These are phyloP conservation scores for Catocala fraxini DNA, from an alignment of 2,888 invertebrate genomes.

Conservation along the genomic window DNA sequence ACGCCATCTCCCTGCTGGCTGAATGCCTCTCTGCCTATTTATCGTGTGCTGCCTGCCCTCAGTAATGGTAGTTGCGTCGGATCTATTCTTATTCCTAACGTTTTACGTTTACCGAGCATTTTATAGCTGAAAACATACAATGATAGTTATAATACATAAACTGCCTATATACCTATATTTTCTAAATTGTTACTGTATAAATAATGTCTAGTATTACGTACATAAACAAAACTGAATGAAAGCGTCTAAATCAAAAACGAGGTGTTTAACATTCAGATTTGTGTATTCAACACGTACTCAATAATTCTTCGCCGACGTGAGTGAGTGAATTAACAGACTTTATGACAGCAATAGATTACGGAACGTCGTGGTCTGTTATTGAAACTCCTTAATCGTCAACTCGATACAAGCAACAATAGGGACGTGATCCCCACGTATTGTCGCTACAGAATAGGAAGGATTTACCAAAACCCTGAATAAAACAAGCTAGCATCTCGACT, in stretches of 20 bases:
- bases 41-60: conserved; percentile 58
- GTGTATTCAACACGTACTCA: conserved; percentile 5
- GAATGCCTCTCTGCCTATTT: conserved; percentile 62
- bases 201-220: neutral
- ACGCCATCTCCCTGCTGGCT: conserved; percentile 51
- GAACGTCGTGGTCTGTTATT: conserved; percentile 62
- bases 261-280: conserved; percentile 1
- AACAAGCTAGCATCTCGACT: conserved; percentile 74
- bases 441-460: conserved; percentile 79
- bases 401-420: conserved; percentile 76
- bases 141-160: too few relatives aligned
- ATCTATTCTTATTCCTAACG: conserved; percentile 50
- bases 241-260: too few relatives aligned
- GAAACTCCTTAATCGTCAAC: conserved; percentile 78
- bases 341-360: conserved; percentile 63
- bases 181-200: conserved; percentile 13
- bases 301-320: conserved; percentile 19
- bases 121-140: neutral
- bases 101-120: conserved; percentile 34
- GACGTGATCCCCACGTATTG: conserved; percentile 75
- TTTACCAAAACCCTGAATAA: conserved; percentile 77
- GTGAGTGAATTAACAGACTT: conserved; percentile 42
- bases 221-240: neutral
- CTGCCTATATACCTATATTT: too few relatives aligned
- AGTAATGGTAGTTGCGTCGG: conserved; percentile 47